Conservation (phyloP, 2,797 vertebrate species). For the Botia kubotai region DNA sequence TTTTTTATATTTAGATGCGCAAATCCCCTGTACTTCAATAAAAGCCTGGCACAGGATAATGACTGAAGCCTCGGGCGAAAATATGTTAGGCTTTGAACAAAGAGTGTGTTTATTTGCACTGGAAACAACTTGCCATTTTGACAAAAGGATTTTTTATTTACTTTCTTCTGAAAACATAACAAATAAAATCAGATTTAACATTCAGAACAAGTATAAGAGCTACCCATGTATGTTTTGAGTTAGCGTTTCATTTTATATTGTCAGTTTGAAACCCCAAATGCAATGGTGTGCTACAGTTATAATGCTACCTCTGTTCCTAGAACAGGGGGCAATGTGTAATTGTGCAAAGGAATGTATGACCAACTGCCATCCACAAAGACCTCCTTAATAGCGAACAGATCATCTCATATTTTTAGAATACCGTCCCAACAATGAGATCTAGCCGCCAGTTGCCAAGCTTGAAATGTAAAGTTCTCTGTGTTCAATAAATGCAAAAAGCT, state of each 20-base stretch:
- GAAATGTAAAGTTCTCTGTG: conserved; percentile 56
- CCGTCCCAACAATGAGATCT: conserved; percentile 54
- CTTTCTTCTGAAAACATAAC: conserved; percentile 46
- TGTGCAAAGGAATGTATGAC: conserved; percentile 71
- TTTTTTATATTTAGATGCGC: conserved; percentile 65
- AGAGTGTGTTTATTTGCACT: conserved; percentile 68
- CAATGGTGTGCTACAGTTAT: conserved; percentile 54
- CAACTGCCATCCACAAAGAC: conserved; percentile 66
- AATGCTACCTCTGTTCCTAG: conserved; percentile 69
- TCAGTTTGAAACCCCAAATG: conserved; percentile 27
- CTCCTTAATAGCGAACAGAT: conserved; percentile 62
- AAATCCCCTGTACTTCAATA: conserved; percentile 68
- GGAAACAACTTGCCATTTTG: conserved; percentile 55
- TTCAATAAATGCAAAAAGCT: conserved; percentile 40
- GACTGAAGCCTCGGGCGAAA: conserved; percentile 69
- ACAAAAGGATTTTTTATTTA: conserved; percentile 50
- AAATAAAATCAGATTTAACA: conserved; percentile 39
- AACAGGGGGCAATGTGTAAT: conserved; percentile 63
- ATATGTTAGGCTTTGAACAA: conserved; percentile 60
- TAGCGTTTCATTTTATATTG: conserved; percentile 38
- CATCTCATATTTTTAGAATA: conserved; percentile 69
- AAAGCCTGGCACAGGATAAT: conserved; percentile 70
- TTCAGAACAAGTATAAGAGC: conserved; percentile 35
- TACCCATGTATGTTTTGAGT: conserved; percentile 37
- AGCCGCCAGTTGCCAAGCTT: conserved; percentile 50